These are phyloP conservation scores for Felis catus DNA, from an alignment of 2,113 vertebrate species.

Conservation along the genomic window F.catus_Fca126_mat1.0 CM031428.1:26917501-26918000, in stretches of 20 bases:
- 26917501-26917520: fast-evolving
- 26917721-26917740: neutral
- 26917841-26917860: neutral
- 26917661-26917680: neutral
- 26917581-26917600: no score
- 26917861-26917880: neutral
- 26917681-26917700: neutral
- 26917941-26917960: neutral
- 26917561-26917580: neutral
- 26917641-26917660: neutral
- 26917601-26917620: fast-evolving
- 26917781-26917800: no score
- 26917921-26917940: neutral
- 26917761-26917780: neutral
- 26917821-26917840: fast-evolving
- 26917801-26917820: fast-evolving
- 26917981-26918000: neutral
- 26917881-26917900: neutral
- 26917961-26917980: neutral
- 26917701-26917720: neutral
- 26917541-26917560: neutral
- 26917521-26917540: no score
- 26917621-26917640: fast-evolving
- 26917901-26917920: neutral
- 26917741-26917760: neutral